Percentiles rank a stretch among this genome's conserved stretches.
phyloP scores from a whole-genome alignment of 2,113 vertebrate genomes.

The Riparia riparia region DNA sequence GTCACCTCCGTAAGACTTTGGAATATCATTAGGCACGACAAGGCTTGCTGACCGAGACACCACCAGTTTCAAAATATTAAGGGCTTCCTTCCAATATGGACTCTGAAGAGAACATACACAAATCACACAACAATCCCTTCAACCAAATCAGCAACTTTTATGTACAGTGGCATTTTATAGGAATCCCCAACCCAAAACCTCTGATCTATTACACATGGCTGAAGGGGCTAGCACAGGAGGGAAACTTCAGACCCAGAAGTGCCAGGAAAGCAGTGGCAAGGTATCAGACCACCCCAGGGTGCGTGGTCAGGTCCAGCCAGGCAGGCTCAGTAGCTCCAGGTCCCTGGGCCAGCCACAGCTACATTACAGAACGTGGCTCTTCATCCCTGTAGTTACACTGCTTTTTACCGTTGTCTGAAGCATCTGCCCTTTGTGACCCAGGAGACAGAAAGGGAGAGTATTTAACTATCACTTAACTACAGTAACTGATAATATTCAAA shows the following conservation, averaged over 20 bases:
- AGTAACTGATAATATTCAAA: background rate
- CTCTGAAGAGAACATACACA: constrained; percentile 78
- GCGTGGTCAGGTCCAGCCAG: background rate
- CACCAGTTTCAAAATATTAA: constrained; percentile 97
- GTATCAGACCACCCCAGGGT: background rate
- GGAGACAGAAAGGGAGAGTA: background rate
- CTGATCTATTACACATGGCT: background rate
- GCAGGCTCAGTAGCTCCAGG: background rate
- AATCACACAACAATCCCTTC: background rate
- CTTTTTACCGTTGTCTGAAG: background rate
- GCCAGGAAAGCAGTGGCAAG: background rate
- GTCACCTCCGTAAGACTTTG: constrained; percentile 90
- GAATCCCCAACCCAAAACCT: background rate
- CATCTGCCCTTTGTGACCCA: background rate
- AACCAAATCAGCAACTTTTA: background rate
- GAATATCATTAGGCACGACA: constrained; percentile 94
- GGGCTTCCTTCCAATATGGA: constrained; percentile 97
- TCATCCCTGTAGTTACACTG: background rate
- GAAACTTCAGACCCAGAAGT: background rate
- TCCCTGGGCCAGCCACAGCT: background rate
- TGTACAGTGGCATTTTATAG: background rate
- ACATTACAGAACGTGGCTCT: background rate
- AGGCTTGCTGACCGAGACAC: constrained; percentile 98
- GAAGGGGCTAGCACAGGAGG: background rate
- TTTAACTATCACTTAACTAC: background rate